phyloP scores from a whole-genome alignment of 2,888 invertebrate genomes.

The Pyrocoelia pectoralis region DNA sequence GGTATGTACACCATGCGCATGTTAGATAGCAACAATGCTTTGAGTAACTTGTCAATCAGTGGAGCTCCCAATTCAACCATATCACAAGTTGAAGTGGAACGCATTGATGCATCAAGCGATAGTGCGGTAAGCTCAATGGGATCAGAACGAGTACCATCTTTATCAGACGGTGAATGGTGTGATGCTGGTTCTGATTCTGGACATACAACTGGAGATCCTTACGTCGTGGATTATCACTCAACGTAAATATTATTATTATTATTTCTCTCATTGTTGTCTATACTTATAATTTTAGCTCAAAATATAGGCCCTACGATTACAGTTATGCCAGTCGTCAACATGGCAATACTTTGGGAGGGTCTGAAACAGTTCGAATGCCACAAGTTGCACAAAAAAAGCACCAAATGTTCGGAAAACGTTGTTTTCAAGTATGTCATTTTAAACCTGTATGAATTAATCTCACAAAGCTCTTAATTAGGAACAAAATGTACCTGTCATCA shows the following conservation, averaged over 20 bases:
- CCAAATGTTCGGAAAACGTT: conserved; percentile 90
- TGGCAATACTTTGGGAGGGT: conserved; percentile 55
- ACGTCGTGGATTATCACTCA: conserved; percentile 77
- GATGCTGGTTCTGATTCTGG: conserved; percentile 85
- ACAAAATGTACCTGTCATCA: conserved; percentile 45
- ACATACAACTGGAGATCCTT: conserved; percentile 68
- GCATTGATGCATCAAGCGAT: conserved; percentile 86
- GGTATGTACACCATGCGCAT: conserved; percentile 90
- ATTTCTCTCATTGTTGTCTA: background rate
- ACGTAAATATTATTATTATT: conserved; percentile 57
- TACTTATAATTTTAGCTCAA: conserved; percentile 57
- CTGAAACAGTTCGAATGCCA: conserved; percentile 66
- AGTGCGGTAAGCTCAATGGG: conserved; percentile 94
- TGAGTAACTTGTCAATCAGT: conserved; percentile 56
- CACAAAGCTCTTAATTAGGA: conserved; percentile 43
- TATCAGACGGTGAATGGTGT: conserved; percentile 92
- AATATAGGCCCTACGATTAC: conserved; percentile 79
- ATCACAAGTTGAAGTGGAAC: conserved; percentile 66
- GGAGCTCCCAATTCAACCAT: conserved; percentile 51
- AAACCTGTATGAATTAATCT: background rate
- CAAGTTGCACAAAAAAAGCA: conserved; percentile 88
- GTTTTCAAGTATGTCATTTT: conserved; percentile 71
- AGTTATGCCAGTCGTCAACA: conserved; percentile 67
- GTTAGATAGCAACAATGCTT: conserved; percentile 69
- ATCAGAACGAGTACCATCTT: conserved; percentile 86